Conservation (phyloP, 2,113 vertebrate species). For the Triplophysa rosa region DNA sequence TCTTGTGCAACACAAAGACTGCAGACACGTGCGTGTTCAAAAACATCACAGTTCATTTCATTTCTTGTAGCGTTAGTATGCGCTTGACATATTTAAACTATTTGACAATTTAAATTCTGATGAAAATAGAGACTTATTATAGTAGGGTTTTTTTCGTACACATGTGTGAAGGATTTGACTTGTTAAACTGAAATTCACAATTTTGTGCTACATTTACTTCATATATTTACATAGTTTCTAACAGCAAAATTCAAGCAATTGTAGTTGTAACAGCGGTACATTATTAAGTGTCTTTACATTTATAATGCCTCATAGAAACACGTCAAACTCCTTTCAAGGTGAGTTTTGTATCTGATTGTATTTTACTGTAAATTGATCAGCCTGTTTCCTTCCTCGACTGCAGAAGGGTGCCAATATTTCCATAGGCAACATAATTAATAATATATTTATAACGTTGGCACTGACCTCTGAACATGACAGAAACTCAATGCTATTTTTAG, state of each 20-base stretch:
- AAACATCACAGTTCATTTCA: neutral
- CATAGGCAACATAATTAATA: constrained; percentile 59
- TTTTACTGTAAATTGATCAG: constrained; percentile 52
- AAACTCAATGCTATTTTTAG: constrained; percentile 54
- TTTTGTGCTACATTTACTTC: too few species aligned
- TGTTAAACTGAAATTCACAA: too few species aligned
- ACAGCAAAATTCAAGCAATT: too few species aligned
- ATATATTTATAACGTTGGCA: constrained; percentile 58
- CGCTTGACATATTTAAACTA: neutral
- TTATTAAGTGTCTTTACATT: neutral
- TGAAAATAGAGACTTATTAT: too few species aligned
- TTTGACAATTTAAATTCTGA: too few species aligned
- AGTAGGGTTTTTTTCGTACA: too few species aligned
- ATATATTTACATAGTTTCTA: too few species aligned
- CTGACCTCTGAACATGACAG: constrained; percentile 57
- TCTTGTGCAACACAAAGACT: neutral
- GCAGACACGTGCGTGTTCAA: neutral
- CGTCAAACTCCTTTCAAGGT: neutral
- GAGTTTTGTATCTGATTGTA: constrained; percentile 43
- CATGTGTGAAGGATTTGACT: too few species aligned
- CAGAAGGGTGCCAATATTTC: constrained; percentile 58
- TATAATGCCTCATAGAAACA: neutral
- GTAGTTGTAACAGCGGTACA: too few species aligned
- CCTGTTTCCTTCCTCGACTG: constrained; percentile 32
- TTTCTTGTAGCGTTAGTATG: neutral